These are phyloP conservation scores for Drosophila parabipectinata DNA, from an alignment of 1,140 invertebrate genomes.

Conservation along the genomic window DNA sequence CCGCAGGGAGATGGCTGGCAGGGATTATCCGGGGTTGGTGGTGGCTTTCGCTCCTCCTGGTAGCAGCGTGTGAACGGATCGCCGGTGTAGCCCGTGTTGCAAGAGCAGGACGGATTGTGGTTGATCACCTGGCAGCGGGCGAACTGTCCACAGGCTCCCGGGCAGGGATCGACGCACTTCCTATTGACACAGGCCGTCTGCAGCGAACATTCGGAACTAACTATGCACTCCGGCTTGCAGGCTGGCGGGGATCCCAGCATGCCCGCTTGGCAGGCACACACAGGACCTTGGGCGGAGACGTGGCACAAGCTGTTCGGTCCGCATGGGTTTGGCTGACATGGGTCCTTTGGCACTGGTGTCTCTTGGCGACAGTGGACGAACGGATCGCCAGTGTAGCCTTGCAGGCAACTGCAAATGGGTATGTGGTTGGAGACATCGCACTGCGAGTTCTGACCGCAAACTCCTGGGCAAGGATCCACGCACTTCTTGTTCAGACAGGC, in stretches of 20 bases:
- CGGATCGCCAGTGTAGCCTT: slow-evolving; percentile 91
- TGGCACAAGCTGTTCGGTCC: slow-evolving; percentile 91
- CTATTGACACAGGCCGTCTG: slow-evolving; percentile 88
- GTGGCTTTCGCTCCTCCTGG: slow-evolving; percentile 82
- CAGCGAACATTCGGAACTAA: slow-evolving; percentile 88
- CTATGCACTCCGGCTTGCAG: slow-evolving; percentile 89
- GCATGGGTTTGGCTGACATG: slow-evolving; percentile 91
- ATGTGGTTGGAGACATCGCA: slow-evolving; percentile 93
- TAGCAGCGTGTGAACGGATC: slow-evolving; percentile 86
- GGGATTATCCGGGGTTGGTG: slow-evolving; percentile 85
- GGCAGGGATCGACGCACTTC: slow-evolving; percentile 89
- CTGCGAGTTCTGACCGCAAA: slow-evolving; percentile 89
- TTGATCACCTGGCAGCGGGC: slow-evolving; percentile 87
- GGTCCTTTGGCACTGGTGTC: slow-evolving; percentile 73
- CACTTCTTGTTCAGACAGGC: slow-evolving; percentile 91
- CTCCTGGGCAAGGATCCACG: slow-evolving; percentile 90
- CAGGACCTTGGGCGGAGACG: slow-evolving; percentile 89
- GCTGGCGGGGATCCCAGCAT: slow-evolving; percentile 89
- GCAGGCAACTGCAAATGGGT: slow-evolving; percentile 90
- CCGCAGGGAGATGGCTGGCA: slow-evolving; percentile 89
- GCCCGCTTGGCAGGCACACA: slow-evolving; percentile 89
- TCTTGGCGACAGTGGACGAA: slow-evolving; percentile 85
- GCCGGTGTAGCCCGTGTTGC: slow-evolving; percentile 85
- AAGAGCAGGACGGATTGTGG: slow-evolving; percentile 87
- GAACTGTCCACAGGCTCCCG: slow-evolving; percentile 88